Conservation (phyloP, 1,140 invertebrate species). For the Formica exsecta region DNA sequence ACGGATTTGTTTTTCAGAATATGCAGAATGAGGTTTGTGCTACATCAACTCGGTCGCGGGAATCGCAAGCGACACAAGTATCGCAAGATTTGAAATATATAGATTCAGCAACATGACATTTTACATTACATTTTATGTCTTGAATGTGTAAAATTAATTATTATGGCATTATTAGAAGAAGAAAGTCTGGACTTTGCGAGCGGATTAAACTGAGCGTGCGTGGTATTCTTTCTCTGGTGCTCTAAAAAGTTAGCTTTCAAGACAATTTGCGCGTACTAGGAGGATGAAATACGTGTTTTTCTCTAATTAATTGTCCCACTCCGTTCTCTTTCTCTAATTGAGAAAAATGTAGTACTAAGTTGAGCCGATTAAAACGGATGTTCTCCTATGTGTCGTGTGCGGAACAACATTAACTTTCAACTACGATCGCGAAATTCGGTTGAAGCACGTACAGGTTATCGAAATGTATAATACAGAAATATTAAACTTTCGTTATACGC, state of each 20-base stretch:
- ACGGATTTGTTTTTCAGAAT: conserved; percentile 38
- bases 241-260: conserved; percentile 17
- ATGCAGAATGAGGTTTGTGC: not conserved
- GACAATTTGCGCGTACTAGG: not conserved
- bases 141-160: not conserved
- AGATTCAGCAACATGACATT: not conserved
- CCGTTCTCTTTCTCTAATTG: conserved; percentile 27
- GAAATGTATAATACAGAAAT: conserved; percentile 5
- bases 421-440: not conserved
- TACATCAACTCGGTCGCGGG: not conserved
- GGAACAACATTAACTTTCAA: conserved; percentile 53
- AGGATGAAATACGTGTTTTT: conserved; percentile 27
- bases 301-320: conserved; percentile 42
- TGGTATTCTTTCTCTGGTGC: not conserved
- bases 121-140: not conserved
- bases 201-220: not conserved
- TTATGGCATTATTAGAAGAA: not conserved
- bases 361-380: conserved; percentile 60
- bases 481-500: conserved; percentile 6
- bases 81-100: not conserved
- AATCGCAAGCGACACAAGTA: not conserved
- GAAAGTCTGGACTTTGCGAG: not conserved
- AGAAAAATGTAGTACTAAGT: conserved; percentile 41
- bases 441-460: conserved; percentile 24
- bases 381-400: conserved; percentile 1